Percentiles rank a stretch among this genome's conserved stretches.
Conservation (phyloP, 1,140 invertebrate genomes). For the Mylabris phalerata region DNA sequence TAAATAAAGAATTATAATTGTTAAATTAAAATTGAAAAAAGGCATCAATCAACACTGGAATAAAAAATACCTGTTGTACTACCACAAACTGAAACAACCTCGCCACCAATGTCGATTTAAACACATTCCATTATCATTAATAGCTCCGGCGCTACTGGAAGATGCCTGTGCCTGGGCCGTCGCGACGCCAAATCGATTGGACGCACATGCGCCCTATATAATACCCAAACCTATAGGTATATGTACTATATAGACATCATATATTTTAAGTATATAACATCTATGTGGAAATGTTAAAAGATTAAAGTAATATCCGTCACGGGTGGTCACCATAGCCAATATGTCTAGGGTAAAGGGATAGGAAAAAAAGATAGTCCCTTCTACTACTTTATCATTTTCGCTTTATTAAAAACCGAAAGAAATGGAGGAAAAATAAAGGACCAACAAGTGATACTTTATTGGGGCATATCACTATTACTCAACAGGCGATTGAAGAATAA, state of each 20-base stretch:
- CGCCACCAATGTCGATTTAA: neutral
- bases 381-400: too few relatives aligned
- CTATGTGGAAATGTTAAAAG: neutral
- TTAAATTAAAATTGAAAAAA: neutral
- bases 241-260: neutral
- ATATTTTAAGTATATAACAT: too few relatives aligned
- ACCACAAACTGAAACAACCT: conserved; percentile 9
- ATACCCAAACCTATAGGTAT: conserved; percentile 3
- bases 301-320: conserved; percentile 18
- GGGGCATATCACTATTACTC: too few relatives aligned
- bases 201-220: conserved; percentile 28
- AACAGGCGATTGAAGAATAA: too few relatives aligned
- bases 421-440: too few relatives aligned
- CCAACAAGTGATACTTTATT: too few relatives aligned
- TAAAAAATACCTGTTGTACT: conserved; percentile 30
- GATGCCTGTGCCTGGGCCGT: conserved; percentile 26
- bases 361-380: too few relatives aligned
- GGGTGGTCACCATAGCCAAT: conserved; percentile 4
- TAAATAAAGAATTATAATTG: neutral
- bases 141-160: conserved; percentile 30
- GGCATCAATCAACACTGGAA: neutral
- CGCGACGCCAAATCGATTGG: conserved; percentile 35
- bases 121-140: too few relatives aligned
- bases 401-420: too few relatives aligned
- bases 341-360: too few relatives aligned